These are phyloP conservation scores for Triops longicaudatus DNA, from an alignment of 1,140 invertebrate species.

Conservation along the genomic window DNA sequence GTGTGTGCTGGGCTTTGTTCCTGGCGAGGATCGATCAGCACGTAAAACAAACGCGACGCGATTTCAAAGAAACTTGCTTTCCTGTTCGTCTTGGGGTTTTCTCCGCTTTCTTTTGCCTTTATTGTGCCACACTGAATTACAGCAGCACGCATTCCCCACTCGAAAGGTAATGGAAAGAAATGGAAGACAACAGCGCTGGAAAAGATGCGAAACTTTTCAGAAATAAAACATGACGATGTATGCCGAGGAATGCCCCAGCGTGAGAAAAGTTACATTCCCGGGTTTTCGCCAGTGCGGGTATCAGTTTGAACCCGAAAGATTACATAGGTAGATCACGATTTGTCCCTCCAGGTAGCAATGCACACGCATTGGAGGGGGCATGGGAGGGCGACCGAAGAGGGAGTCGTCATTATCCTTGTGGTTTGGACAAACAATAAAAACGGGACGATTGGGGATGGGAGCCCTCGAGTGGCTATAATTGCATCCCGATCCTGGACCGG, in stretches of 20 bases:
- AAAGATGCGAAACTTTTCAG: neutral
- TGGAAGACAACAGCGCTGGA: neutral
- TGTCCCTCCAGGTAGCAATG: neutral
- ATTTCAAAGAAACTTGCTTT: neutral
- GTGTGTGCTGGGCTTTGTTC: neutral
- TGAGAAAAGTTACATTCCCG: neutral
- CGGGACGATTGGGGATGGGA: too few relatives aligned
- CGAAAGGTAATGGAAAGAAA: neutral
- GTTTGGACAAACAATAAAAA: too few relatives aligned
- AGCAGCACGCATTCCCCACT: neutral
- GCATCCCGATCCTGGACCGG: too few relatives aligned
- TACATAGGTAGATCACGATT: neutral
- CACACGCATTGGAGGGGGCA: neutral
- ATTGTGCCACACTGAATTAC: neutral
- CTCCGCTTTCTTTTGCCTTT: neutral
- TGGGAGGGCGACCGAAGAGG: neutral
- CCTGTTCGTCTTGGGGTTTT: too few relatives aligned
- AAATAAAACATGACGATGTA: neutral
- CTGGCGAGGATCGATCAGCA: neutral
- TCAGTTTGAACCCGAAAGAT: neutral
- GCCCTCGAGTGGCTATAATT: too few relatives aligned
- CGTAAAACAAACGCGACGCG: neutral
- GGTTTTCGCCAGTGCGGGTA: neutral
- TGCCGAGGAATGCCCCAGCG: neutral
- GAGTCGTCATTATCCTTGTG: neutral